These are phyloP conservation scores for Oenanthe oenanthe DNA, from an alignment of 2,113 vertebrate genomes.

Conservation along the genomic window DNA sequence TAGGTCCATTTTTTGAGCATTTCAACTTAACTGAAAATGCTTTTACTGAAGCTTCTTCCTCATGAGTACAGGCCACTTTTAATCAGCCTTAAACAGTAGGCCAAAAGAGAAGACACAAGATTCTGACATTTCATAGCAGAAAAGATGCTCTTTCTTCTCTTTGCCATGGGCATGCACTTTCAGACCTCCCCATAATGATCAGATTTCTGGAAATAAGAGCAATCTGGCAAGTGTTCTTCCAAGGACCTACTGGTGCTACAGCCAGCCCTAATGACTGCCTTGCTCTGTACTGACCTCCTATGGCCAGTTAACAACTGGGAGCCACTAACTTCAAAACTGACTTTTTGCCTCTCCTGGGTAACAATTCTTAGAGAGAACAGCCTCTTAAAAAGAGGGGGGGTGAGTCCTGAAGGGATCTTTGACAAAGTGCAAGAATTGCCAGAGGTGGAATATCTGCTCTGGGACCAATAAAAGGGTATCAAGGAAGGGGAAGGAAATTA, in stretches of 20 bases:
- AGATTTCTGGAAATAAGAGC: not conserved
- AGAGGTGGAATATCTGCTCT: not conserved
- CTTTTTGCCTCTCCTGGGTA: not conserved
- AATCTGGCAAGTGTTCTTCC: not conserved
- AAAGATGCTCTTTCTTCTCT: not conserved
- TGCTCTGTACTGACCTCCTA: slow-evolving; percentile 41
- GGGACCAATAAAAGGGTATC: not conserved
- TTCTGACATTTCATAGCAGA: not conserved
- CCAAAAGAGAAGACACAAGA: not conserved
- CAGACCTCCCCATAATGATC: not conserved
- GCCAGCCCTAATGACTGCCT: not conserved
- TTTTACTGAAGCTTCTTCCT: not conserved
- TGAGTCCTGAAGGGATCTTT: not conserved
- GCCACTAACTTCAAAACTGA: not conserved
- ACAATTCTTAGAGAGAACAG: not conserved
- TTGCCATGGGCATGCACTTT: not conserved
- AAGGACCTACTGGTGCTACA: not conserved
- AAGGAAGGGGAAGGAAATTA: not conserved
- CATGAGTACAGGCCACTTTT: not conserved
- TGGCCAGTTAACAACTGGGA: not conserved
- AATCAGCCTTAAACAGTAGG: not conserved
- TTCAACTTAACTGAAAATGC: not conserved
- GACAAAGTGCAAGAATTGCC: not conserved
- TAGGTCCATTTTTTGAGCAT: not conserved
- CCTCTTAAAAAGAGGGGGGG: not conserved